These are phyloP conservation scores for Acanthococcus lagerstroemiae DNA, from an alignment of 2,888 invertebrate genomes.

Conservation along the genomic window DNA sequence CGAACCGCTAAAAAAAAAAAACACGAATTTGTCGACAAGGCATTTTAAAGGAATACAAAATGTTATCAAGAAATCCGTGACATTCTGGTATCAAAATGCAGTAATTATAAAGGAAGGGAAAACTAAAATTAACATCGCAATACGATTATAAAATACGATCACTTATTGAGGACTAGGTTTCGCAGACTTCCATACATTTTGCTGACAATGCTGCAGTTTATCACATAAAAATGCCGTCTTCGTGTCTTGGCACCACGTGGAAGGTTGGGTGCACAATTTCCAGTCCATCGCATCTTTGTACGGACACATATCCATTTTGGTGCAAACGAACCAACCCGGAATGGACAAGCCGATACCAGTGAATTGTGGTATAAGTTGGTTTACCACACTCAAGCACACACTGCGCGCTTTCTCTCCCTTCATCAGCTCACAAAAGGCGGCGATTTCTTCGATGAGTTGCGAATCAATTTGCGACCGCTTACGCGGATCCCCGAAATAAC, in stretches of 20 bases:
- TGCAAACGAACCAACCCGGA: constrained; percentile 20
- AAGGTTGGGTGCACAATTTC: not conserved
- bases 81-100: too few relatives aligned
- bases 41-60: too few relatives aligned
- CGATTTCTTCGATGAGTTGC: not conserved
- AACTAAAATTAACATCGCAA: too few relatives aligned
- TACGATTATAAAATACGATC: too few relatives aligned
- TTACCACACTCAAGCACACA: not conserved
- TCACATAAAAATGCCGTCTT: constrained; percentile 15
- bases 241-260: constrained; percentile 10
- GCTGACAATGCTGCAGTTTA: constrained; percentile 3
- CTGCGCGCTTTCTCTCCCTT: not conserved
- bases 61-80: too few relatives aligned
- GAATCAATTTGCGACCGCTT: not conserved
- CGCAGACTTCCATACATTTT: constrained; percentile 11
- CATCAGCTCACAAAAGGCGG: constrained; percentile 7
- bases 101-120: too few relatives aligned
- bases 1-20: too few relatives aligned
- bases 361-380: constrained; percentile 6
- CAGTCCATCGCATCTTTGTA: constrained; percentile 1
- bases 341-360: constrained; percentile 4
- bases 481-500: constrained; percentile 9
- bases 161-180: constrained; percentile 12
- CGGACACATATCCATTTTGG: constrained; percentile 20
- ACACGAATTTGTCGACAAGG: too few relatives aligned